These are phyloP conservation scores for Rhynchophorus ferrugineus DNA, from an alignment of 1,140 invertebrate genomes.

Conservation along the genomic window DNA sequence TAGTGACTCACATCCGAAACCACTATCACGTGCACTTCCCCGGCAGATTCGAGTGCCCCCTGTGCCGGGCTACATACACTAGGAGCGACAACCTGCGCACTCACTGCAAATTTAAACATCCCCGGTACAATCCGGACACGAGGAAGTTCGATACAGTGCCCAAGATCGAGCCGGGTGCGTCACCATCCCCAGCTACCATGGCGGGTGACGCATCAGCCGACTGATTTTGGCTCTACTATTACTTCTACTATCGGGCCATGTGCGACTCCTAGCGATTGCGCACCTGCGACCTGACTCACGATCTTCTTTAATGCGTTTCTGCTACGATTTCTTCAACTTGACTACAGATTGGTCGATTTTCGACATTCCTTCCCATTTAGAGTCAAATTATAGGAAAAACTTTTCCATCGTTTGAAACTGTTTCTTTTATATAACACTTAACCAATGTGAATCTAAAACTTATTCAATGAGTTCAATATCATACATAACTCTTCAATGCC, in stretches of 20 bases:
- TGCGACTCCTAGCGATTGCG: constrained; percentile 27
- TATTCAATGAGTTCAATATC: no score
- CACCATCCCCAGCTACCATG: constrained; percentile 25
- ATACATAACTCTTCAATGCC: no score
- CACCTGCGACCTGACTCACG: constrained; percentile 5
- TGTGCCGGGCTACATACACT: constrained; percentile 78
- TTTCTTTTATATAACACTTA: no score
- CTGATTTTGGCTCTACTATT: constrained; percentile 40
- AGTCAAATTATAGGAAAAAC: no score
- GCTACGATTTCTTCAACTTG: no score
- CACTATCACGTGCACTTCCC: constrained; percentile 87
- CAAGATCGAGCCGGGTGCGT: constrained; percentile 42
- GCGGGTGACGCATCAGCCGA: constrained; percentile 41
- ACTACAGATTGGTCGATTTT: no score
- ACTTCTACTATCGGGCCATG: constrained; percentile 32
- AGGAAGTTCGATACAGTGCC: constrained; percentile 64
- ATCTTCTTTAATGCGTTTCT: neutral
- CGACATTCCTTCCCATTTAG: no score
- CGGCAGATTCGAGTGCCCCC: constrained; percentile 77
- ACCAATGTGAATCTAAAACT: no score
- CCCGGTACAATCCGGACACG: constrained; percentile 68
- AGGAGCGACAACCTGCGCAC: constrained; percentile 81
- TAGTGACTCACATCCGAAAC: constrained; percentile 84
- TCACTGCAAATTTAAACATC: constrained; percentile 84
- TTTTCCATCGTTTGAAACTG: no score